phyloP scores from a whole-genome alignment of 2,797 vertebrate genomes.

The Parauchenoglanis punctatus region DNA sequence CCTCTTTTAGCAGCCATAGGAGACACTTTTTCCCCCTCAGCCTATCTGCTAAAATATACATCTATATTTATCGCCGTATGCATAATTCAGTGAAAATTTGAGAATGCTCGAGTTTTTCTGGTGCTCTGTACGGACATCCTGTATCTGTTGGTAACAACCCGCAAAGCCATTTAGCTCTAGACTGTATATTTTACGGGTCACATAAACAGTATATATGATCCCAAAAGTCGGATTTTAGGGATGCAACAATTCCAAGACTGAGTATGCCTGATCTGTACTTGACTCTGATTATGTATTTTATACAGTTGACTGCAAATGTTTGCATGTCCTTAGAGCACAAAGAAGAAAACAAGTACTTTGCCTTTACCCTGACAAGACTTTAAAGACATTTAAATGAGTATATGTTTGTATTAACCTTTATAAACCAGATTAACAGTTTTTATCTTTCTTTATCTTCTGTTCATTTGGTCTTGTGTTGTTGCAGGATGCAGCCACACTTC shows the following conservation, averaged over 20 bases:
- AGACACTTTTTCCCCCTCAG: constrained; percentile 3
- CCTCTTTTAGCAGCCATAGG: constrained; percentile 19
- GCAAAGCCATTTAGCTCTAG: background rate
- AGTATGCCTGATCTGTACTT: background rate
- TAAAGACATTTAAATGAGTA: background rate
- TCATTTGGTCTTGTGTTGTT: background rate
- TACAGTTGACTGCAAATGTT: background rate
- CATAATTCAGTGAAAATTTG: constrained; percentile 43
- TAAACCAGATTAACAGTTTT: background rate
- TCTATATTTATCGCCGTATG: constrained; percentile 40
- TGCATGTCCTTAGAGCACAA: background rate
- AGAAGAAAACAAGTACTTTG: too few species aligned
- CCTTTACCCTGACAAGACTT: background rate
- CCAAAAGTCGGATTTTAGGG: background rate
- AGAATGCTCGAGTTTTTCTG: background rate
- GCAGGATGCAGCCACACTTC: background rate
- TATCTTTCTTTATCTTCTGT: background rate
- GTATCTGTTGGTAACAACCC: background rate
- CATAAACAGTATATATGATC: background rate
- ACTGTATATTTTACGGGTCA: background rate
- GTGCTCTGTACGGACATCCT: background rate
- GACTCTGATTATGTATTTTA: too few species aligned
- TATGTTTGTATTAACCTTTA: background rate
- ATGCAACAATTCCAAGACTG: background rate
- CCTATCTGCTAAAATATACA: constrained; percentile 19